Conservation (phyloP, 35 echinoderm and acorn worm species). For the Lytechinus pictus region DNA sequence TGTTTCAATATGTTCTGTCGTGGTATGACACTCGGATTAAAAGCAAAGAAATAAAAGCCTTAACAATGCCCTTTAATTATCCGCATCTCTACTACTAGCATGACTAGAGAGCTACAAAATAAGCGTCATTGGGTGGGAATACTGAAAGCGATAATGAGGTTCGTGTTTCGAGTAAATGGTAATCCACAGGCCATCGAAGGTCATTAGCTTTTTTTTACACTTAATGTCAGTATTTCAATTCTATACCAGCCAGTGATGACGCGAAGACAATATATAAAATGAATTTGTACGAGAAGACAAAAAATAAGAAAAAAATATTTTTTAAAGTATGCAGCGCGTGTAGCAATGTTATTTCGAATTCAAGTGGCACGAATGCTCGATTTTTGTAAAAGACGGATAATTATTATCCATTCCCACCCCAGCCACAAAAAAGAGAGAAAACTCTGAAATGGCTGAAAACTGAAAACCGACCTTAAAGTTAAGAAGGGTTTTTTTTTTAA, state of each 20-base stretch:
- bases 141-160: slow-evolving; percentile 1
- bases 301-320: background rate
- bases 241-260: background rate
- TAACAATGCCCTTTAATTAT: background rate
- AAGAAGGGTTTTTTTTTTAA: too few species aligned
- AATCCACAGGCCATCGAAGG: background rate
- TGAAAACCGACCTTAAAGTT: too few species aligned
- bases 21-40: background rate
- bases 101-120: background rate
- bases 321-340: background rate
- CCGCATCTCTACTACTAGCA: background rate
- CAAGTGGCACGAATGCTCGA: too few species aligned
- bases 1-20: background rate
- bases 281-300: background rate
- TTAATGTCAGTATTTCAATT: background rate
- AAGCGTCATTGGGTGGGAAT: background rate
- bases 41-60: background rate
- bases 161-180: background rate
- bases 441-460: too few species aligned
- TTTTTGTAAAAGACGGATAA: too few species aligned
- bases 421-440: too few species aligned
- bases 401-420: too few species aligned
- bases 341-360: background rate
- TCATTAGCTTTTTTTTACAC: background rate
- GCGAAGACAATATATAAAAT: background rate